Percentiles rank a stretch among this genome's conserved stretches.
phyloP scores from a whole-genome alignment of 2,888 invertebrate species.

The Colletes collaris region DNA sequence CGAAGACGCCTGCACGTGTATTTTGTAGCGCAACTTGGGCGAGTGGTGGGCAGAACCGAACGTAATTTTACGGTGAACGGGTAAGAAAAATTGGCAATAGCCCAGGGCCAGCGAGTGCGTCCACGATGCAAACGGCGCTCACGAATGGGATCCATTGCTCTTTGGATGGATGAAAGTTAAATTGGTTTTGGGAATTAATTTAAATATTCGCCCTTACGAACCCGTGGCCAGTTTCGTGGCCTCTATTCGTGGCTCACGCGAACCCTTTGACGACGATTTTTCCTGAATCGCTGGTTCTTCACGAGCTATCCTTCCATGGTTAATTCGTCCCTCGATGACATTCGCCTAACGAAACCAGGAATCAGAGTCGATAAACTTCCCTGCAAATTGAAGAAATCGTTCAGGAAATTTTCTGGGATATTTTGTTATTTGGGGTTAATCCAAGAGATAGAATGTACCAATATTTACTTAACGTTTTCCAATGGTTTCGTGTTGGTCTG shows the following conservation, averaged over 20 bases:
- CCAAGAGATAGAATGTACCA: too few relatives aligned
- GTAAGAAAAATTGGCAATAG: constrained; percentile 69
- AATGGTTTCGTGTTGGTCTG: too few relatives aligned
- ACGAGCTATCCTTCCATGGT: too few relatives aligned
- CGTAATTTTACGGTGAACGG: constrained; percentile 72
- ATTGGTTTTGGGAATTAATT: constrained; percentile 25
- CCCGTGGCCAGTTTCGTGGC: neutral
- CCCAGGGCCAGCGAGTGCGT: constrained; percentile 1
- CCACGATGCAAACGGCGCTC: neutral
- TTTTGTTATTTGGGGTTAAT: too few relatives aligned
- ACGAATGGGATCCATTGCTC: neutral
- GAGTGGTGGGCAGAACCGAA: constrained; percentile 34
- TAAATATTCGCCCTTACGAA: constrained; percentile 12
- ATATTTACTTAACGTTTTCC: too few relatives aligned
- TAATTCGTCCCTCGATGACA: too few relatives aligned
- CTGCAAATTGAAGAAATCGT: too few relatives aligned
- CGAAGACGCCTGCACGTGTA: constrained; percentile 10
- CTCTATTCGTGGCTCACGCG: neutral
- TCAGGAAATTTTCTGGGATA: too few relatives aligned
- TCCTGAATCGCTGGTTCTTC: too few relatives aligned
- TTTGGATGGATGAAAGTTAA: constrained; percentile 7
- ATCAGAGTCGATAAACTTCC: too few relatives aligned
- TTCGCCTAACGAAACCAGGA: too few relatives aligned
- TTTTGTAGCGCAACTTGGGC: neutral
- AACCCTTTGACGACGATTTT: too few relatives aligned